phyloP scores from a whole-genome alignment of 1,140 invertebrate genomes.

The Dolichoris vasculosae region DNA sequence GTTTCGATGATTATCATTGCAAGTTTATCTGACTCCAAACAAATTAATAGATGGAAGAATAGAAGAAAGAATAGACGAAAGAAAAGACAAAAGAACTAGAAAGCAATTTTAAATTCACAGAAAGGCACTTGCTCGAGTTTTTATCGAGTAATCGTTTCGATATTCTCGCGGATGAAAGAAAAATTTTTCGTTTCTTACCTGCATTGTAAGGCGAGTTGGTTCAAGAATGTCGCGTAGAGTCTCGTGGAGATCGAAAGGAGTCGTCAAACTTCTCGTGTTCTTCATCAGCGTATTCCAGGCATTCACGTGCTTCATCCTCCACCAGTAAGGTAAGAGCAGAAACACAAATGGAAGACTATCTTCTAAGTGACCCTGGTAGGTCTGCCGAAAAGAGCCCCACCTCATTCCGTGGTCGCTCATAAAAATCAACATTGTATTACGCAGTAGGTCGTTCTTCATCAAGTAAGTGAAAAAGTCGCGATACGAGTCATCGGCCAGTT shows the following conservation, averaged over 20 bases:
- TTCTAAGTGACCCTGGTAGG: conserved; percentile 80
- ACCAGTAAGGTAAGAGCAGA: conserved; percentile 78
- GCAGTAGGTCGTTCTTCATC: conserved; percentile 60
- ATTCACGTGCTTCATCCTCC: conserved; percentile 73
- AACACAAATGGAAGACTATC: conserved; percentile 82
- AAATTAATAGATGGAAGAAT: too few species aligned
- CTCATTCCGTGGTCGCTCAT: conserved; percentile 84
- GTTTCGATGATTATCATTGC: too few species aligned
- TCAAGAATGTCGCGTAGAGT: conserved; percentile 80
- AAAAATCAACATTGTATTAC: conserved; percentile 77
- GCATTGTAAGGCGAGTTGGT: conserved; percentile 54
- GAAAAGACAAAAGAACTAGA: too few species aligned
- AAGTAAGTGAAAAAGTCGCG: conserved; percentile 64
- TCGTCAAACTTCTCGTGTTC: conserved; percentile 77
- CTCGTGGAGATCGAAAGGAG: conserved; percentile 80
- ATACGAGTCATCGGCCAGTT: conserved; percentile 70
- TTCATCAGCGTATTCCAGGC: conserved; percentile 73
- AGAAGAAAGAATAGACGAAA: too few species aligned
- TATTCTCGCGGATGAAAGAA: too few species aligned
- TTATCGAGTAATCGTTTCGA: too few species aligned
- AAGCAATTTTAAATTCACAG: too few species aligned
- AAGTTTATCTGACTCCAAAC: too few species aligned
- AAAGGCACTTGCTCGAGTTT: too few species aligned
- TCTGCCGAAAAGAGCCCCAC: conserved; percentile 80
- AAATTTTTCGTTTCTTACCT: neutral